phyloP scores from a whole-genome alignment of 2,113 vertebrate species.

The Candoia aspera region DNA sequence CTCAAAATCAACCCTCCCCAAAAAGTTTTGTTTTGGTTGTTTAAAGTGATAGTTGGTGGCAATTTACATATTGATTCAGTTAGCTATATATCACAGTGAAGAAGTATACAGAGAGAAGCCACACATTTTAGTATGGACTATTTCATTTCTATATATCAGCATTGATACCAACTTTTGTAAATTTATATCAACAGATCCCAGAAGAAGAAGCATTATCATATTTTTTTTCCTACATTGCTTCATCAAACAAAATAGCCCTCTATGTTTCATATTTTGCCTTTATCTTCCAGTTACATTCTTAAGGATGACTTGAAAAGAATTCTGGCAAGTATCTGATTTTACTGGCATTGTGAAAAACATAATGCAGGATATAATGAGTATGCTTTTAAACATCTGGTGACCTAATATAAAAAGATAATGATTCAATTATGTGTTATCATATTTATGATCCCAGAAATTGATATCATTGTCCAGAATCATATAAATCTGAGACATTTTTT shows the following conservation, averaged over 20 bases:
- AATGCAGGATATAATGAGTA: not conserved
- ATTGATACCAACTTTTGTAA: not conserved
- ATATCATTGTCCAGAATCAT: not conserved
- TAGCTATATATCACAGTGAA: not conserved
- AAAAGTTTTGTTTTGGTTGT: not conserved
- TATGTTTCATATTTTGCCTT: not conserved
- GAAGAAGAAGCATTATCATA: not conserved
- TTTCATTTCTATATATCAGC: not conserved
- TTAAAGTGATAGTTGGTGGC: not conserved
- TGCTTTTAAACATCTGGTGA: not conserved
- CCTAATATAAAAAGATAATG: not conserved
- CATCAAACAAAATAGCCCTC: not conserved
- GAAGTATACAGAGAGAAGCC: not conserved
- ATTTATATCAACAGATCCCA: not conserved
- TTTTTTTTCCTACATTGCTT: not conserved
- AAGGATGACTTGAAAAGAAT: not conserved
- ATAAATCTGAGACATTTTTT: not conserved
- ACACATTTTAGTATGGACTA: not conserved
- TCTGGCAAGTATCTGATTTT: not conserved
- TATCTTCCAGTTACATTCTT: not conserved
- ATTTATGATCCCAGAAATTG: not conserved
- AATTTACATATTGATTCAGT: not conserved
- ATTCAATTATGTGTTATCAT: not conserved
- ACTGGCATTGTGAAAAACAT: not conserved
- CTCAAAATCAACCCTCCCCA: too few relatives aligned